Conservation (phyloP, 2,888 invertebrate genomes). For the Sinopyrophorus schimmeli region DNA sequence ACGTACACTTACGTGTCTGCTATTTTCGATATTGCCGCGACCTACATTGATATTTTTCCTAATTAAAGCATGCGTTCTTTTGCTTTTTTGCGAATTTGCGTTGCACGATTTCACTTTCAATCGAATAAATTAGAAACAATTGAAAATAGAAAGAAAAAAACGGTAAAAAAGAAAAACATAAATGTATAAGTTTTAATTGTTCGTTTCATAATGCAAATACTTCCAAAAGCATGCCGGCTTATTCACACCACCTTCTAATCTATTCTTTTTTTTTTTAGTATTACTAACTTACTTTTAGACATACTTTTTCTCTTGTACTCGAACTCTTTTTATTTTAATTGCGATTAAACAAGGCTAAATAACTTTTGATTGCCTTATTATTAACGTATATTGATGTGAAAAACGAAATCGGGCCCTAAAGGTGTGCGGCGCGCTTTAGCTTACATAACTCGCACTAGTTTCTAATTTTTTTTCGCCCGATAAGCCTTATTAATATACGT, state of each 20-base stretch:
- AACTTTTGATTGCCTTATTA: not conserved
- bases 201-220: not conserved
- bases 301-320: not conserved
- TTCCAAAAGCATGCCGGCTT: not conserved
- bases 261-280: constrained; percentile 5
- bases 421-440: too few species aligned
- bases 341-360: constrained; percentile 2
- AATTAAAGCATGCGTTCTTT: not conserved
- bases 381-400: too few species aligned
- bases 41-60: constrained; percentile 2
- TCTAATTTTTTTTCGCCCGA: too few species aligned
- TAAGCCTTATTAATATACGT: too few species aligned
- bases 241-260: too few species aligned
- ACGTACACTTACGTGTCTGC: not conserved
- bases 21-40: not conserved
- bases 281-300: constrained; percentile 2
- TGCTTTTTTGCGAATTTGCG: constrained; percentile 1
- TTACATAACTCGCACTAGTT: too few species aligned
- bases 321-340: constrained; percentile 4
- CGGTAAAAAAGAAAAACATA: not conserved
- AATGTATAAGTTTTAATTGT: not conserved
- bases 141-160: not conserved
- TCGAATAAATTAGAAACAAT: constrained; percentile 32
- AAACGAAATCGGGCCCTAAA: too few species aligned
- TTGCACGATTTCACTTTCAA: constrained; percentile 36